These are phyloP conservation scores for Mormyrus lacerda DNA, from an alignment of 2,113 vertebrate genomes.

Conservation along the genomic window DNA sequence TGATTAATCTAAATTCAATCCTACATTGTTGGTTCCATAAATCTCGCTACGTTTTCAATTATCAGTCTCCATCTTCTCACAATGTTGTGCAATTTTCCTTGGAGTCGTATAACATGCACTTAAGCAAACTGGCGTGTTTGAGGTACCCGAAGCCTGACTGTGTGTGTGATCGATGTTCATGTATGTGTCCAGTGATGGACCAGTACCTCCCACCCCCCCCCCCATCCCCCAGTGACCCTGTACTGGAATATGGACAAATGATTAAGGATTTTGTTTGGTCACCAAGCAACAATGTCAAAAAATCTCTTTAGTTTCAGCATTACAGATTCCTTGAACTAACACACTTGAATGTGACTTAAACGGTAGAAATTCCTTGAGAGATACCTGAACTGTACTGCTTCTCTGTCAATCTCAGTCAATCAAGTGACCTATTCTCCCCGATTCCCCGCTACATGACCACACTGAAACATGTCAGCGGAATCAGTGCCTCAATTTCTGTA, in stretches of 20 bases:
- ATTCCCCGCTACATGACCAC: neutral
- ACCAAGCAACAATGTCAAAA: neutral
- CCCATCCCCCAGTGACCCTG: neutral
- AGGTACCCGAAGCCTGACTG: neutral
- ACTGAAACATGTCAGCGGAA: neutral
- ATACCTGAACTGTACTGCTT: neutral
- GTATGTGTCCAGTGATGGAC: neutral
- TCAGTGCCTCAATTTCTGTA: neutral
- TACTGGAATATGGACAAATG: neutral
- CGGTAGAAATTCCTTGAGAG: neutral
- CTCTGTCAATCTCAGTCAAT: neutral
- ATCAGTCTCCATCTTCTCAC: neutral
- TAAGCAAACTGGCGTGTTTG: neutral
- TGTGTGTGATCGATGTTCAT: neutral
- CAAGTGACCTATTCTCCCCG: neutral
- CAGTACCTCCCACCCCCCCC: neutral
- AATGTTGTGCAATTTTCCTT: neutral
- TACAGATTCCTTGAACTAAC: neutral
- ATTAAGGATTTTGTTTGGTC: neutral
- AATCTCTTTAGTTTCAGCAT: neutral
- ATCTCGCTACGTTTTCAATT: neutral
- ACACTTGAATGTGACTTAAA: neutral
- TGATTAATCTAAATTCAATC: neutral
- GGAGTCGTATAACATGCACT: neutral
- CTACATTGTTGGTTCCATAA: neutral